Percentiles rank a stretch among this genome's conserved stretches.
Conservation (phyloP, 2,113 vertebrate genomes). For the Dolichotis patagonum region DNA sequence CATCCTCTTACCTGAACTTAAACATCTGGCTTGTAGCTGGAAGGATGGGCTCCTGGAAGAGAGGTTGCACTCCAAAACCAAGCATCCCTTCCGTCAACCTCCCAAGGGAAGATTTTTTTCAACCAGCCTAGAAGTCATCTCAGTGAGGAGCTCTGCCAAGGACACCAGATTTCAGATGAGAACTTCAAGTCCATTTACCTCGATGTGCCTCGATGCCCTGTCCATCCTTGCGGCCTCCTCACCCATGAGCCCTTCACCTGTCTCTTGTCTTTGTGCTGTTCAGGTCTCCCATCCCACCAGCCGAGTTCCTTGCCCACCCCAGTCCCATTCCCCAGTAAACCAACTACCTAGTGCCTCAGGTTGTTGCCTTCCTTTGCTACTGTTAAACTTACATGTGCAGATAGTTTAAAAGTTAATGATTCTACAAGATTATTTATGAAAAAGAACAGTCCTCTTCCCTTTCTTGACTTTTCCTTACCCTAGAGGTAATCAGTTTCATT, state of each 20-base stretch:
- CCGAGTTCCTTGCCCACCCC: background rate
- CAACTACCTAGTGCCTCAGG: background rate
- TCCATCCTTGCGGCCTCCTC: background rate
- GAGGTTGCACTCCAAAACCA: background rate
- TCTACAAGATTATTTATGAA: background rate
- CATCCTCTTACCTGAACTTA: background rate
- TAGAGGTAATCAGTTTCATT: background rate
- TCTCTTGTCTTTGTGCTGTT: background rate
- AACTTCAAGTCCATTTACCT: background rate
- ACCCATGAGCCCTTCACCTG: background rate
- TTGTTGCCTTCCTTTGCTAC: background rate
- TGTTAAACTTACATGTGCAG: background rate
- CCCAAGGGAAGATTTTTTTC: background rate
- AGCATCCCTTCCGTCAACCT: background rate
- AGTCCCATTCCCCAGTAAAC: background rate
- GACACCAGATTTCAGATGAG: background rate
- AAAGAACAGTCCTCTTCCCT: background rate
- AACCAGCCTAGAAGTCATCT: background rate
- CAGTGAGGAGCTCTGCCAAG: background rate
- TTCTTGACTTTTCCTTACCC: background rate
- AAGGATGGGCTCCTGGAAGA: background rate
- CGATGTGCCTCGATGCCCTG: background rate
- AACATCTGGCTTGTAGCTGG: background rate
- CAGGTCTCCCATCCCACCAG: background rate
- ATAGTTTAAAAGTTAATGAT: background rate